These are phyloP conservation scores for Tetramorium alpestre DNA, from an alignment of 1,140 invertebrate genomes.

Conservation along the genomic window DNA sequence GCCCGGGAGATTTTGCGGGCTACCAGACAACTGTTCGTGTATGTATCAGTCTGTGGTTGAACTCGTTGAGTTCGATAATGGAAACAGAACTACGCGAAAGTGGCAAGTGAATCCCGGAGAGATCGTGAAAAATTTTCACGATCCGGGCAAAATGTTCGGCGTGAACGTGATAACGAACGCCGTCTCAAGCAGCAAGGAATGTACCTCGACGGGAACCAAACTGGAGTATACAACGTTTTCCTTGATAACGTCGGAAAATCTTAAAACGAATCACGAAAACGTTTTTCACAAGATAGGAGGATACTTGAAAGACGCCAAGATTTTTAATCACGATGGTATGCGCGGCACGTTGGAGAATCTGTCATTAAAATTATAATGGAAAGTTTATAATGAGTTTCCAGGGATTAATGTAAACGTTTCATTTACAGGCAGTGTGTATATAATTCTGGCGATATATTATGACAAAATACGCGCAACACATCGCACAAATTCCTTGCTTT, in stretches of 20 bases:
- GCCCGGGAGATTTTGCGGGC: conserved; percentile 70
- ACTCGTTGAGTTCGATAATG: background rate
- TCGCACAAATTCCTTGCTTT: conserved; percentile 69
- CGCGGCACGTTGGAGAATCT: background rate
- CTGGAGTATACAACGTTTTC: conserved; percentile 67
- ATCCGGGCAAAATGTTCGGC: conserved; percentile 48
- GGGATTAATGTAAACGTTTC: background rate
- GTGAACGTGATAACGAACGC: conserved; percentile 64
- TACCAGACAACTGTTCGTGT: conserved; percentile 74
- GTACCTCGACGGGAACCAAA: conserved; percentile 22
- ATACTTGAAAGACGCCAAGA: conserved; percentile 69
- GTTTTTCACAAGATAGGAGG: conserved; percentile 56
- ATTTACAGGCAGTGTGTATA: conserved; percentile 68
- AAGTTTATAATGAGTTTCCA: background rate
- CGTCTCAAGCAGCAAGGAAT: conserved; percentile 66
- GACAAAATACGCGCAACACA: conserved; percentile 64
- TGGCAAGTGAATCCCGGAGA: conserved; percentile 27
- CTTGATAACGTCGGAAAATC: conserved; percentile 45
- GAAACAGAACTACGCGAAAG: conserved; percentile 11
- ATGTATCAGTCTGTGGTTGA: conserved; percentile 70
- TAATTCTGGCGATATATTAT: conserved; percentile 76
- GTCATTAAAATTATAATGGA: background rate
- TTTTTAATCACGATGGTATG: conserved; percentile 70
- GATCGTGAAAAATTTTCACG: conserved; percentile 71
- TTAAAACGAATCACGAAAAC: background rate